Percentiles rank a stretch among this genome's conserved stretches.
Conservation (phyloP, 2,797 vertebrate genomes). For the Meriones psammophilus region DNA sequence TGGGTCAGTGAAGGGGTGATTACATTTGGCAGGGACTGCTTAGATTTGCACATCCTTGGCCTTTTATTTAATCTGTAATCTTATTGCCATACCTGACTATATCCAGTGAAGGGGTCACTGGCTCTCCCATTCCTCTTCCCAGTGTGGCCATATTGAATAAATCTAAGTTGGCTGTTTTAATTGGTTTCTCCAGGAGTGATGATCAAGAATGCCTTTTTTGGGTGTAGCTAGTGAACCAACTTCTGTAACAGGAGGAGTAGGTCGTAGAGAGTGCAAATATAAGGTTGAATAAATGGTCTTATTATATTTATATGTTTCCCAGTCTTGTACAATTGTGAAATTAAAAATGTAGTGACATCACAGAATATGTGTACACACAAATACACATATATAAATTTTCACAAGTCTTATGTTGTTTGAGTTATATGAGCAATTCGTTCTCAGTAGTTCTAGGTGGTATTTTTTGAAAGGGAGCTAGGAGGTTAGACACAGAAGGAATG, state of each 20-base stretch:
- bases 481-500: background rate
- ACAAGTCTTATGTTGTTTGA: background rate
- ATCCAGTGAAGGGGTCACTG: too few species aligned
- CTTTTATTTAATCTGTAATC: background rate
- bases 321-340: background rate
- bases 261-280: background rate
- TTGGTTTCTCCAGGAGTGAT: background rate
- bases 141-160: background rate
- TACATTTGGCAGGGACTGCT: background rate
- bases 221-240: background rate
- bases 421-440: background rate
- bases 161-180: background rate
- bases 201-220: background rate
- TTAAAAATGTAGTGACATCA: background rate
- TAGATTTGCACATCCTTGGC: background rate
- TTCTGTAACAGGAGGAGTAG: background rate
- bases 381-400: too few species aligned
- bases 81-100: background rate
- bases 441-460: slow-evolving; percentile 35
- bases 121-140: background rate
- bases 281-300: background rate
- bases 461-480: slow-evolving; percentile 29
- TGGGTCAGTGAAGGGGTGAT: background rate
- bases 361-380: too few species aligned
- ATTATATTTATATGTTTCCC: background rate